A percentile compares a stretch with the other conserved stretches of the same genome.
These are phyloP conservation scores for Andricus curvator DNA, from an alignment of 2,888 invertebrate species.

Conservation along the genomic window DNA sequence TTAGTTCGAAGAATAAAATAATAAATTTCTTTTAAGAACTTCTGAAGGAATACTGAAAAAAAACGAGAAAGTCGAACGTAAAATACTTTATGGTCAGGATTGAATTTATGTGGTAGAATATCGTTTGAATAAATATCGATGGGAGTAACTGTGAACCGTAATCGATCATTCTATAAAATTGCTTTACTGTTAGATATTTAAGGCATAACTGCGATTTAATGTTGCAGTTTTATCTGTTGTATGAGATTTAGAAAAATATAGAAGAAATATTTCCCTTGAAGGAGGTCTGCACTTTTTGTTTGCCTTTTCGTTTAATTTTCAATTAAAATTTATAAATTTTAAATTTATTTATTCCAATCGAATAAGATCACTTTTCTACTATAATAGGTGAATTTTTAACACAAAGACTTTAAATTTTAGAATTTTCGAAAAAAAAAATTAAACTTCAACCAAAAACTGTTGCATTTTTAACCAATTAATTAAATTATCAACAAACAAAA, in stretches of 20 bases:
- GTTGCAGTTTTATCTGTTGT: background rate
- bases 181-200: conserved; percentile 34
- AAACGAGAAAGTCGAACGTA: background rate
- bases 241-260: background rate
- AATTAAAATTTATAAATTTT: no score
- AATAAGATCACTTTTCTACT: no score
- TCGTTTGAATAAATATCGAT: conserved; percentile 34
- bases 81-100: conserved; percentile 15
- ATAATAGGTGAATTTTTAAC: no score
- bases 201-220: conserved; percentile 26
- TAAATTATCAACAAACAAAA: no score
- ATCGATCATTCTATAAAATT: conserved; percentile 40
- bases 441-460: no score
- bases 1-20: background rate
- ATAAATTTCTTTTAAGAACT: background rate
- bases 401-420: no score
- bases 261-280: background rate
- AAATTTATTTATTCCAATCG: no score
- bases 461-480: no score
- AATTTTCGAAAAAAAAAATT: no score
- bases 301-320: no score
- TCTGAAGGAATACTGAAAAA: background rate
- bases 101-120: conserved; percentile 37
- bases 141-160: conserved; percentile 26
- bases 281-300: background rate